Evolutionary conservation across 2,888 invertebrate species (phyloP), one percentile per base, ranked within the genome.

Genomic region (Apodemia hepburni): DNA sequence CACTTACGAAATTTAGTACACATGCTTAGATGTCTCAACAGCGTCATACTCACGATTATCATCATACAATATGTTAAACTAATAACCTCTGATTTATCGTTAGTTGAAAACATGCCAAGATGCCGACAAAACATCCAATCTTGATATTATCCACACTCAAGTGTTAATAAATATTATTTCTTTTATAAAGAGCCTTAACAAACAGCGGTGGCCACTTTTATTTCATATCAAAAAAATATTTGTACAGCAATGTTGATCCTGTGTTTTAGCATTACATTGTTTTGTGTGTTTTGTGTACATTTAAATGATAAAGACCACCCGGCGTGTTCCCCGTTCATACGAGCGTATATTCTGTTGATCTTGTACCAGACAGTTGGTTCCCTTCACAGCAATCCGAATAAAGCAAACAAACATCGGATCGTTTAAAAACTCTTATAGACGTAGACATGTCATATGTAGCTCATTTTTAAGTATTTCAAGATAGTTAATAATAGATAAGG

Each of bases 291-390:
- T 71, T 87, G 88, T 90, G 87, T 88, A 87, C 83, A 75, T 87
- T 86, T 75, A 80, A 80, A 87, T 90, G 90, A 90, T 89, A 86
- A 83, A 87, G 90, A 89, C 90, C 90, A 90, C 90, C 90, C 90
- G 89, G 81, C 73, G 68, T 62, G 73, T 78, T 74, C 58, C 33
- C 47, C 47, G 62, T 47, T 62, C 75, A 76, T 79, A 75, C 72
- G 75, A 74, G 76, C 77, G 75, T 72, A 77, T 78, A 76, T 74
- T 78, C 77, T 73, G 77, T 73, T 70, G 76, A 78, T 75, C 76
- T 80, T 77, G 78, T 75, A 76, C 82, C 76, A 81, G 80, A 75
- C 85, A 85, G 87, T 87, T 89, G 89, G 87, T 82, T 82, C 74
- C 78, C 78, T 83, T 90, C 88, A 85, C 77, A 78, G 77, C 82